Percentiles rank a stretch among this genome's conserved stretches.
phyloP scores from a whole-genome alignment of 2,888 invertebrate species.

The Sarcophaga carnaria region DNA sequence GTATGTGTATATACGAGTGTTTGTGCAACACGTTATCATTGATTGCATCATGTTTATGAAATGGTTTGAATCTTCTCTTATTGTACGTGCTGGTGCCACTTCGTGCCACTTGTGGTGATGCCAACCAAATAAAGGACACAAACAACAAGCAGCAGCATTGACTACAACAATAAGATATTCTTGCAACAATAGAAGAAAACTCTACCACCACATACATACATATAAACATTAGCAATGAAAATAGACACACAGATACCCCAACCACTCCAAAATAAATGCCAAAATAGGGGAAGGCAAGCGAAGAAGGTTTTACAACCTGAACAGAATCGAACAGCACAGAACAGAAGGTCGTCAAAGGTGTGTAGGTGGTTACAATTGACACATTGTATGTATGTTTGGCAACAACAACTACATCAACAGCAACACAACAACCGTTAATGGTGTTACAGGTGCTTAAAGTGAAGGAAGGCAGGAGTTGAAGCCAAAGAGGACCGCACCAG shows the following conservation, averaged over 20 bases:
- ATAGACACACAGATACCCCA: constrained; percentile 35
- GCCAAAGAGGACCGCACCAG: not conserved
- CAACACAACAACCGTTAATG: not conserved
- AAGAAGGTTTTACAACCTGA: not conserved
- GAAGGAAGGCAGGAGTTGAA: not conserved
- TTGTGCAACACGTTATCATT: constrained; percentile 53
- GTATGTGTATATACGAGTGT: constrained; percentile 6
- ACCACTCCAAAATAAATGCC: constrained; percentile 18
- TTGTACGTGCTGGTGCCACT: constrained; percentile 63
- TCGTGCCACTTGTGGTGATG: constrained; percentile 57
- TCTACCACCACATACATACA: not conserved
- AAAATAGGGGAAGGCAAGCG: not conserved
- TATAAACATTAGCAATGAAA: constrained; percentile 46
- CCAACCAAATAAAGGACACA: constrained; percentile 1
- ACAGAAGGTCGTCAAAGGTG: constrained; percentile 42
- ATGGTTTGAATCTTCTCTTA: constrained; percentile 61
- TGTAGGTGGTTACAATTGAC: constrained; percentile 66
- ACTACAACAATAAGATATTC: constrained; percentile 28
- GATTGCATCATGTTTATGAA: constrained; percentile 67
- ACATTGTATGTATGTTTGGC: constrained; percentile 58
- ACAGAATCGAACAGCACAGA: not conserved
- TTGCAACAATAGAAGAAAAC: constrained; percentile 30
- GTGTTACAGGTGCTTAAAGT: not conserved
- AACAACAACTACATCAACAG: no score
- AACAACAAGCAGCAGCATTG: not conserved